These are phyloP conservation scores for Nomada ferruginata DNA, from an alignment of 2,888 invertebrate species.

Conservation along the genomic window DNA sequence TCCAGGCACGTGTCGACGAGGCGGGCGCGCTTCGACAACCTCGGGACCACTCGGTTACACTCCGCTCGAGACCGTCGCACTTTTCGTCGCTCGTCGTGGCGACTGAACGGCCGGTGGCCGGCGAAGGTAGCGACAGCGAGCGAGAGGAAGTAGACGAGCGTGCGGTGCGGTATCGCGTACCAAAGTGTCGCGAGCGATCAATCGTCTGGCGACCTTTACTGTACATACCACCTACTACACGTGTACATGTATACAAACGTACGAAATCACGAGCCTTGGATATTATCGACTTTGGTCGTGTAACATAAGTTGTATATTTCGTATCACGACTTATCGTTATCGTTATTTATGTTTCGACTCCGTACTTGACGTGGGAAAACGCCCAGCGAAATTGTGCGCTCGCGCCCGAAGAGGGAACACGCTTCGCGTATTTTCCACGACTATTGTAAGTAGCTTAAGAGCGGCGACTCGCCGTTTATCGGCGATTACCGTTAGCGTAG, in stretches of 20 bases:
- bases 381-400: slow-evolving; percentile 26
- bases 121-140: not conserved
- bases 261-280: slow-evolving; percentile 65
- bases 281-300: slow-evolving; percentile 73
- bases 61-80: not conserved
- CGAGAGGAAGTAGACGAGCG: not conserved
- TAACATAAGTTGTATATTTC: slow-evolving; percentile 83
- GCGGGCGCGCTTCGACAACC: slow-evolving; percentile 35
- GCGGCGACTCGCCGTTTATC: slow-evolving; percentile 70
- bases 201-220: slow-evolving; percentile 52
- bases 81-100: not conserved
- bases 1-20: too few species aligned
- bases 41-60: slow-evolving; percentile 50
- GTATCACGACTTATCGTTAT: slow-evolving; percentile 80
- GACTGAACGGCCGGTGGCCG: not conserved
- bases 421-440: slow-evolving; percentile 65
- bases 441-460: slow-evolving; percentile 43
- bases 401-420: not conserved
- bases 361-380: slow-evolving; percentile 59
- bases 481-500: slow-evolving; percentile 80
- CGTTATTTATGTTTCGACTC: slow-evolving; percentile 81
- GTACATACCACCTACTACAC: slow-evolving; percentile 65
- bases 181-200: slow-evolving; percentile 46
- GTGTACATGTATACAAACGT: slow-evolving; percentile 49
- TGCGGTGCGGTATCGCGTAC: slow-evolving; percentile 12